These are phyloP conservation scores for Sardina pilchardus DNA, from an alignment of 2,113 vertebrate species.

Conservation along the genomic window DNA sequence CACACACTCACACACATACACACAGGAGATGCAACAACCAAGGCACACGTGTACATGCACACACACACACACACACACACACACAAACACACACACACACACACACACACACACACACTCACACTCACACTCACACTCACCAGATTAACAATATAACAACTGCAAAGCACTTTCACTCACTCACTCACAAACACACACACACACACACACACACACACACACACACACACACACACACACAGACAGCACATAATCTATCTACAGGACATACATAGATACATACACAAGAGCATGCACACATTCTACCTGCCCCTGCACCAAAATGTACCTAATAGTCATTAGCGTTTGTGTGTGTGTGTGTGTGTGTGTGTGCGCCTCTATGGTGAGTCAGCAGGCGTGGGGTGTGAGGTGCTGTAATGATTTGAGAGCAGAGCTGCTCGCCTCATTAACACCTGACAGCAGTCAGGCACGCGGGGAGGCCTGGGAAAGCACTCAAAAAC, in stretches of 20 bases:
- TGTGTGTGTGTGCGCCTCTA: constrained; percentile 3
- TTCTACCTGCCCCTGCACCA: background rate
- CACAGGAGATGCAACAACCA: background rate
- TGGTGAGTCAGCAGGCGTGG: background rate
- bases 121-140: background rate
- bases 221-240: background rate
- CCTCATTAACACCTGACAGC: constrained; percentile 11
- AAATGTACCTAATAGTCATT: background rate
- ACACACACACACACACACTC: no score
- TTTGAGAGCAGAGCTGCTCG: background rate
- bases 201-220: constrained; percentile 2
- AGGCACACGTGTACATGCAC: background rate
- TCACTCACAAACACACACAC: background rate
- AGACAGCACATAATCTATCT: background rate
- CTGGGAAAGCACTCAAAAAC: constrained; percentile 10
- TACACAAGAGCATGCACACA: background rate
- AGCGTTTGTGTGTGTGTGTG: background rate
- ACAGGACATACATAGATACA: background rate
- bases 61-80: constrained; percentile 7
- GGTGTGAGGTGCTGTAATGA: background rate
- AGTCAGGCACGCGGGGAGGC: background rate
- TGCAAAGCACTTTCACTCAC: background rate
- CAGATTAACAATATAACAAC: no score
- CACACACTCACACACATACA: no score
- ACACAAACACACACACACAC: background rate